A percentile compares a stretch with the other conserved stretches of the same genome.
Conservation (phyloP, 37 sponge, comb jelly and placozoan genomes). For the Mnemiopsis leidyi region DNA sequence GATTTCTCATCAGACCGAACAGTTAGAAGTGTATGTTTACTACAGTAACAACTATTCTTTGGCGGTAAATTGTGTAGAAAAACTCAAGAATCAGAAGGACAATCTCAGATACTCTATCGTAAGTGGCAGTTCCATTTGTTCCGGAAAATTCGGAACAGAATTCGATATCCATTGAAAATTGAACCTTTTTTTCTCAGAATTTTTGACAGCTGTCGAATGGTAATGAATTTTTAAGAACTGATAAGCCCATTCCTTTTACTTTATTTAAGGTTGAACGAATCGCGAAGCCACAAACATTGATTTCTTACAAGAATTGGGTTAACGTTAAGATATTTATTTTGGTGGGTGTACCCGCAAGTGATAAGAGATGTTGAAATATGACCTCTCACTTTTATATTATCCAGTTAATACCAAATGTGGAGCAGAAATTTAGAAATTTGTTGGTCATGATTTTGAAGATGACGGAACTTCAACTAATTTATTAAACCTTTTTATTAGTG, state of each 20-base stretch:
- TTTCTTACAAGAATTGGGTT: not conserved
- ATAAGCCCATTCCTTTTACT: not conserved
- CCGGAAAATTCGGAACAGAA: not conserved
- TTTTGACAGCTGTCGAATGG: not conserved
- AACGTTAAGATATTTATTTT: not conserved
- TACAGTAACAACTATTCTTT: conserved; percentile 9
- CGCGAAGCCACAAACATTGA: not conserved
- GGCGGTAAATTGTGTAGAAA: not conserved
- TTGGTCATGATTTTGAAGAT: no score
- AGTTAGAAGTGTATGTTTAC: conserved; percentile 47
- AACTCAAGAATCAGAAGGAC: not conserved
- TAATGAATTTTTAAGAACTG: not conserved
- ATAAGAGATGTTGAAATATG: not conserved
- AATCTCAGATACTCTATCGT: conserved; percentile 15
- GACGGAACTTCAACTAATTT: no score
- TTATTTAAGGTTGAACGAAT: not conserved
- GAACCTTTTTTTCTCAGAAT: not conserved
- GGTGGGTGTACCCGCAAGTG: not conserved
- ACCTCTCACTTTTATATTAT: not conserved
- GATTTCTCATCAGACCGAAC: conserved; percentile 8
- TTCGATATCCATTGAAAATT: not conserved
- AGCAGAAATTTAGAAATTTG: no score
- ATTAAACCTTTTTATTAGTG: no score
- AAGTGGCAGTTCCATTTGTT: not conserved
- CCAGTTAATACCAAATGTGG: no score